Evolutionary conservation across 2,797 vertebrate species (phyloP).

Genomic region (Streptopelia turtur): DNA sequence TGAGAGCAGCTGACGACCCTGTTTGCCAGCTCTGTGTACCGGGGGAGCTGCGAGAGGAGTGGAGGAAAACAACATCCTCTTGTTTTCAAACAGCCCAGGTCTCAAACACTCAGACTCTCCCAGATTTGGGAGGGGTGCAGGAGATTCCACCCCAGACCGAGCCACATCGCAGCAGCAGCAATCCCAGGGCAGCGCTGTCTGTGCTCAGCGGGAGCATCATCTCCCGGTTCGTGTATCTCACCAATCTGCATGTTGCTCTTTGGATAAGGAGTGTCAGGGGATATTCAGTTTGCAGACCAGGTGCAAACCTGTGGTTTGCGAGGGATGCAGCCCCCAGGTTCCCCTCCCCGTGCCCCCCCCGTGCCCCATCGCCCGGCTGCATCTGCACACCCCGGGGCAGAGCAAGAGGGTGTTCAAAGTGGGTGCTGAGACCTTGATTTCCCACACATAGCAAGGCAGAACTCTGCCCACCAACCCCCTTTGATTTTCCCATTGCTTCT

Average conservation of each 20-base stretch:
- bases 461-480: neutral
- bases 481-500: neutral
- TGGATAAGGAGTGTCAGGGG: neutral
- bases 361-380: neutral
- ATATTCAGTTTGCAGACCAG: neutral
- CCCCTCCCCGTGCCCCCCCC: neutral
- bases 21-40: too few relatives aligned
- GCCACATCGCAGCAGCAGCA: neutral
- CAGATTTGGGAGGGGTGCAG: neutral
- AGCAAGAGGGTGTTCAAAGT: accelerated
- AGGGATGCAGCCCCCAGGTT: neutral
- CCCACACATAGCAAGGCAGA: too few relatives aligned
- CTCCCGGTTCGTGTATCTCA: neutral
- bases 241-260: neutral
- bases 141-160: neutral
- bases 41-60: neutral
- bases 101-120: neutral
- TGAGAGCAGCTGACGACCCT: too few relatives aligned
- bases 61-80: neutral
- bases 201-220: accelerated
- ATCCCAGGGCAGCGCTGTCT: too few relatives aligned
- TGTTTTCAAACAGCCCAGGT: neutral
- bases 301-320: neutral
- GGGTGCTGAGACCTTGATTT: neutral
- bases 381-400: neutral